Evolutionary conservation across 2,797 vertebrate species (phyloP).

Genomic region (Neopelma chrysocephalum): DNA sequence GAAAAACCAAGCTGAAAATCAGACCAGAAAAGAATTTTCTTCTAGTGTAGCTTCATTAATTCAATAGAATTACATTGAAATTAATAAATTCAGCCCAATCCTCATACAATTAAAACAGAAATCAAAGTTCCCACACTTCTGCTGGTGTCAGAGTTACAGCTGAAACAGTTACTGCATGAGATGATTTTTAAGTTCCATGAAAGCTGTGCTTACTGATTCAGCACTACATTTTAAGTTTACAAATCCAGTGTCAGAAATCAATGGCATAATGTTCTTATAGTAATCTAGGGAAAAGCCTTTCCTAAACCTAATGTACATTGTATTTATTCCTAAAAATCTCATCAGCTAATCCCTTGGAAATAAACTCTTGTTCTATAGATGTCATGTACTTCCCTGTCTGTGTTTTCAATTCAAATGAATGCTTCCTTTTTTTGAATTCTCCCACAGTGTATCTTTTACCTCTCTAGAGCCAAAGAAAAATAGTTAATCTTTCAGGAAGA

Average conservation of each 20-base stretch:
- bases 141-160: neutral
- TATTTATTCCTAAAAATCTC: slow-evolving; percentile 67
- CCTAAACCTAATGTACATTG: slow-evolving; percentile 49
- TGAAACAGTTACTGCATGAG: neutral
- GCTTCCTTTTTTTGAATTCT: slow-evolving; percentile 39
- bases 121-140: neutral
- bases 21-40: neutral
- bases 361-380: slow-evolving; percentile 55
- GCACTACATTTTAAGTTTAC: slow-evolving; percentile 57
- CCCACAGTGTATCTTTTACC: neutral
- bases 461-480: slow-evolving; percentile 11
- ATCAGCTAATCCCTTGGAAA: slow-evolving; percentile 65
- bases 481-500: neutral
- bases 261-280: slow-evolving; percentile 62
- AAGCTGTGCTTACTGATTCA: slow-evolving; percentile 43
- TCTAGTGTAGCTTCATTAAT: neutral
- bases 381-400: slow-evolving; percentile 43
- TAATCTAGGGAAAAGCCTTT: slow-evolving; percentile 61
- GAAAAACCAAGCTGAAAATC: neutral
- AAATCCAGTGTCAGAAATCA: slow-evolving; percentile 66
- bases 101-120: neutral
- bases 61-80: neutral
- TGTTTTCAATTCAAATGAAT: slow-evolving; percentile 38
- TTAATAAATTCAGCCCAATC: neutral
- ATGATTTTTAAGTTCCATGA: slow-evolving; percentile 1